Base-by-base conservation (phyloP, 2,888 invertebrate species). In the Cybosia mesomella region DNA sequence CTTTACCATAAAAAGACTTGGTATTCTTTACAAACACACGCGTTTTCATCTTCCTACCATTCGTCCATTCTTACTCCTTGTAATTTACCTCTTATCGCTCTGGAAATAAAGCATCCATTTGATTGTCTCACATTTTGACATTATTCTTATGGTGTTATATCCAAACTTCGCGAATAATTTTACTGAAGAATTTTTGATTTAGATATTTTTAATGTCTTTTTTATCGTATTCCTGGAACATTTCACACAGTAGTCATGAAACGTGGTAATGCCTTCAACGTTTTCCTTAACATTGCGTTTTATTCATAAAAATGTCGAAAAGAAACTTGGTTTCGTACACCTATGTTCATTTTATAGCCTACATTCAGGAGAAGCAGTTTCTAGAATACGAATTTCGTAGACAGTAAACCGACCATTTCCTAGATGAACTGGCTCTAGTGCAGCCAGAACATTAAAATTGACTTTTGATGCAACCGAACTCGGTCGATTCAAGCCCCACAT, bases 181-280 rank as follows among this genome's bases (percentile, higher is more conserved):
- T 28, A 32, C 21, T 49, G 36, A 49, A 43, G 43, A 21, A n/a
- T 43, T 58, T 64, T 58, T 64, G 64, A 64, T 64, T 64, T 57
- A 64, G 55, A 39, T 54, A 59, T 66, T 66, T 66, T 66, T 54
- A 60, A 60, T 66, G 36, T 54, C 53, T 39, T 21, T 60, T 73
- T 76, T 79, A 79, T 72, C 68, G 43, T 32, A 22, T 64, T 76
- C 67, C 71, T 79, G 69, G 60, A 58, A 66, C 77, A 76, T 79
- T 76, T 76, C 57, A 58, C 67, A 34, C 77, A 67, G 53, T 61
- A 60, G 32, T 36, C 57, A 55, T 58, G 49, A 36, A 67, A 67
- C 67, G 67, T 69, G 66, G 49, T 55, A 67, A 76, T 57, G 66
- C 58, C 8, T 21, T 67, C 21, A n/a, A 67, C 61, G 66, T 58